Evolutionary conservation across 2,888 invertebrate genomes (phyloP), one percentile per base, ranked within the genome.

Genomic region (Drosophila nigritarsus): DNA sequence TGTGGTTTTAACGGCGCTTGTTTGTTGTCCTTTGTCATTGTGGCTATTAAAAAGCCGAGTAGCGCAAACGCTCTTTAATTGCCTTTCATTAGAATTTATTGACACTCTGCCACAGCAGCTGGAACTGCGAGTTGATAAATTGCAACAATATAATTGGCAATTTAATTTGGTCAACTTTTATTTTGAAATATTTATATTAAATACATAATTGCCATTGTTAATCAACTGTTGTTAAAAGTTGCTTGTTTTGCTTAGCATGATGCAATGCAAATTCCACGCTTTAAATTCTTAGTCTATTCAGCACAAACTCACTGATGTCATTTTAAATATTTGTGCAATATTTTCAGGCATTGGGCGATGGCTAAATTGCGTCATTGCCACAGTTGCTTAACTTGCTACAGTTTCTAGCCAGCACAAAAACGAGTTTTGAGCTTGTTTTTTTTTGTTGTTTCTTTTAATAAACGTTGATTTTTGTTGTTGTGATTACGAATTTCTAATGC

Each of bases 11-110:
- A 50, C 56, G 27, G 9, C 49, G 29, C 34, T 68, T 78, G 61
- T 65, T 59, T 55, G n/a, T 53, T 50, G 55, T 68, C 45, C 58
- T 75, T 63, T 53, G 63, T 29, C 40, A 53, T 50, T 45, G 29
- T 45, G 66, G 51, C 65, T 59, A 81, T 78, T 78, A 61, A 80
- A 83, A 75, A 9, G 59, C 80, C 70, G 55, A 30, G 30, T 67
- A 49, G 78, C 51, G 27, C 55, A 38, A n/a, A 38, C 51, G 73
- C 63, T 63, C 72, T 84, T 90, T 73, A 87, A 86, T 81, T 87
- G 75, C 75, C 71, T 79, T 79, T 75, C 75, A 87, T 90, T 87
- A 76, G 75, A 90, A 77, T 75, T 74, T 83, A 88, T 78, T 73
- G 74, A 56, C 75, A 87, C 71, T 83, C 75, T 72, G 51, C 59